These are phyloP conservation scores for Steinernema carpocapsae DNA, from an alignment of 2,888 invertebrate species.

Conservation along the genomic window DNA sequence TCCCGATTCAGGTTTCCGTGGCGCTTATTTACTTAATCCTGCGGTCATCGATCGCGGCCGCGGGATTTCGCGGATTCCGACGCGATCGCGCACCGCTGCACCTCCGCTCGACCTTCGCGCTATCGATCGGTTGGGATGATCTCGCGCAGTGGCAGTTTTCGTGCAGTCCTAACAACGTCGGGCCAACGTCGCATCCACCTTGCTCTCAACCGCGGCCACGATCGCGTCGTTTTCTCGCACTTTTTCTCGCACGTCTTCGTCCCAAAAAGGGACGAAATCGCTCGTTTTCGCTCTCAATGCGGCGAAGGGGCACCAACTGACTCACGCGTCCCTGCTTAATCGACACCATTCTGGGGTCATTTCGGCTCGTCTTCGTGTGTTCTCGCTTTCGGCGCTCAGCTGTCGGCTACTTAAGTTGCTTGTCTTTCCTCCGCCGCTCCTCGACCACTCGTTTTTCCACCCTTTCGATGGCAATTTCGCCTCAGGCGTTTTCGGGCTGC, in stretches of 20 bases:
- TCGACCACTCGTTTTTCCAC: neutral
- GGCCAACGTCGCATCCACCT: neutral
- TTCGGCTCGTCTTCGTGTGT: neutral
- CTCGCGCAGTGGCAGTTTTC: conserved; percentile 9
- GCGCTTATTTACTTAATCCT: too few relatives aligned
- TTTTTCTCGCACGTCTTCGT: neutral
- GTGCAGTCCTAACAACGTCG: conserved; percentile 5
- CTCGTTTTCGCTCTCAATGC: too few relatives aligned
- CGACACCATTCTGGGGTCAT: neutral
- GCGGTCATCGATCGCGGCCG: too few relatives aligned
- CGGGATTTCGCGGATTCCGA: too few relatives aligned
- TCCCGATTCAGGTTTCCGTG: too few relatives aligned
- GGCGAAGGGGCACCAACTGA: neutral
- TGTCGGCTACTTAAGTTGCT: conserved; percentile 8
- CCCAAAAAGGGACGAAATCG: neutral
- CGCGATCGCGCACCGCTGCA: too few relatives aligned
- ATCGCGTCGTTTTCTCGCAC: neutral
- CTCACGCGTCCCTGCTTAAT: neutral
- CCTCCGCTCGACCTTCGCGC: conserved; percentile 5
- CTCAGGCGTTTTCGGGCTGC: neutral
- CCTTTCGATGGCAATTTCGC: conserved; percentile 3
- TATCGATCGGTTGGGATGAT: neutral
- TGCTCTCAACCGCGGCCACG: neutral
- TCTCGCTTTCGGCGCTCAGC: conserved; percentile 7
- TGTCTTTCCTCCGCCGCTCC: neutral